These are phyloP conservation scores for Chiridota heheva DNA, from an alignment of 35 echinoderm and acorn worm genomes.

Conservation along the genomic window DNA sequence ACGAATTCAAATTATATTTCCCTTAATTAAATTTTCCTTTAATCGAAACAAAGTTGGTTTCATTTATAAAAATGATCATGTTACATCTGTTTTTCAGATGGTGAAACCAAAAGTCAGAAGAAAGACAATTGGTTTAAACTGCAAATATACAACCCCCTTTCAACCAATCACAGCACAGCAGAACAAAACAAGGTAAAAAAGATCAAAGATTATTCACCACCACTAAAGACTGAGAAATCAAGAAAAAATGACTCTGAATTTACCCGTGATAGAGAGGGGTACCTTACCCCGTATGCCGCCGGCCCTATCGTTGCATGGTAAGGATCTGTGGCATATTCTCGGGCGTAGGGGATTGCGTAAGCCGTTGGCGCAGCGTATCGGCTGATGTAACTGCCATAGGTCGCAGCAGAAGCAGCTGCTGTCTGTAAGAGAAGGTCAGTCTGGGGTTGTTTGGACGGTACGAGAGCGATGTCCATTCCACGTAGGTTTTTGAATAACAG, in stretches of 20 bases:
- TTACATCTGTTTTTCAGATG: no score
- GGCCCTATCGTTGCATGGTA: constrained; percentile 92
- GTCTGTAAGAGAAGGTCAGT: constrained; percentile 99
- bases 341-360: constrained; percentile 92
- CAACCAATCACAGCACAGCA: no score
- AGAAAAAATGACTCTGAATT: constrained; percentile 70
- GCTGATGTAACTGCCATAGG: constrained; percentile 91
- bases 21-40: no score
- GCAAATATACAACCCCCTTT: no score
- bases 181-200: no score
- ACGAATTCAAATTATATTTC: no score
- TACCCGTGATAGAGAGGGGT: constrained; percentile 95
- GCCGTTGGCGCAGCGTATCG: constrained; percentile 83
- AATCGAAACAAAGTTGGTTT: no score
- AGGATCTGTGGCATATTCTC: constrained; percentile 89
- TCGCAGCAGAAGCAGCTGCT: constrained; percentile 73
- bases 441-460: constrained; percentile 43
- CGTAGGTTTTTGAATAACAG: no score
- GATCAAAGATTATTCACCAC: constrained; percentile 33
- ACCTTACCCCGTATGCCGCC: constrained; percentile 96
- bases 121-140: no score
- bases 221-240: constrained; percentile 41
- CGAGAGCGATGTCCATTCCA: no score
- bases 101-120: no score
- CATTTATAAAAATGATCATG: no score